A percentile compares a stretch with the other conserved stretches of the same genome.
phyloP scores from a whole-genome alignment of 2,113 vertebrate species.

The Oryzias woworae region DNA sequence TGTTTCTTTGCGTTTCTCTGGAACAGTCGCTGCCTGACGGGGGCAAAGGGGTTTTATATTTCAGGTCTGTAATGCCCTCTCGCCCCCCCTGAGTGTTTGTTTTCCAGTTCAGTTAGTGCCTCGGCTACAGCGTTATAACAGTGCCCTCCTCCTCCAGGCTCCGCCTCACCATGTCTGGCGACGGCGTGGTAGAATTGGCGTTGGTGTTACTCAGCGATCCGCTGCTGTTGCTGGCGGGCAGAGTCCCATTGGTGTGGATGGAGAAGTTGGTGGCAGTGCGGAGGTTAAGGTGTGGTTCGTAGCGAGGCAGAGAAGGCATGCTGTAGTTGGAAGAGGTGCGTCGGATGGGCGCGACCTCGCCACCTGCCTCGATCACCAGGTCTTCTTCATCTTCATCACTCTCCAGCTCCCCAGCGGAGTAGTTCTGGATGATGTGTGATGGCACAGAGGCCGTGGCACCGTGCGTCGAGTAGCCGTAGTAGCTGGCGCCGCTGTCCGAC shows the following conservation, averaged over 20 bases:
- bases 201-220: conserved; percentile 65
- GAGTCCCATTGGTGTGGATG: conserved; percentile 79
- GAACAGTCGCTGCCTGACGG: not conserved
- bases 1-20: conserved; percentile 27
- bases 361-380: conserved; percentile 86
- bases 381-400: conserved; percentile 90
- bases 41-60: not conserved
- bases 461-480: conserved; percentile 74
- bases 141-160: conserved; percentile 94
- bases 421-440: conserved; percentile 79
- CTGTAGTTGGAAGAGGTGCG: conserved; percentile 73
- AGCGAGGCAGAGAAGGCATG: conserved; percentile 80
- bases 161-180: conserved; percentile 62
- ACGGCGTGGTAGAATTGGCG: conserved; percentile 12
- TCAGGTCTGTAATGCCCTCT: not conserved
- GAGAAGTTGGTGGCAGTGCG: conserved; percentile 61
- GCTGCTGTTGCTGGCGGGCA: conserved; percentile 67
- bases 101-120: conserved; percentile 20
- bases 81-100: conserved; percentile 8
- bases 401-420: conserved; percentile 84
- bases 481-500: conserved; percentile 87
- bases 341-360: conserved; percentile 77
- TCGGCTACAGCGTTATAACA: conserved; percentile 89
- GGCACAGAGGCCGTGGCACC: conserved; percentile 44
- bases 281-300: conserved; percentile 82